A percentile compares a stretch with the other conserved stretches of the same genome.
These are phyloP conservation scores for Cossypha heuglini DNA, from an alignment of 2,797 vertebrate species.

Conservation along the genomic window DNA sequence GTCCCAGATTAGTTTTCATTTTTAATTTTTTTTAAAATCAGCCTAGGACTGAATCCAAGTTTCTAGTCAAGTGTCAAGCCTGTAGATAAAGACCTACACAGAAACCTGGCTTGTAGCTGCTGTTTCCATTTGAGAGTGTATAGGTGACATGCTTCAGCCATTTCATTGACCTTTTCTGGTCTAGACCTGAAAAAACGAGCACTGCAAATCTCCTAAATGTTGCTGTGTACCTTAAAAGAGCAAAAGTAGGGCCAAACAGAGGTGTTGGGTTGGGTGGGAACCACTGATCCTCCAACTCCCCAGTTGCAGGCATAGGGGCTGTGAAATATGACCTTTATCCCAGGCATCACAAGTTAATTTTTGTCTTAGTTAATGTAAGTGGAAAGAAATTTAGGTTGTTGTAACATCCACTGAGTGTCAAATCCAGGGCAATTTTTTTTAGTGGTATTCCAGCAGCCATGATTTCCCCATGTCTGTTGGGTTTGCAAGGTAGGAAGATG, in stretches of 20 bases:
- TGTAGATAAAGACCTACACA: background rate
- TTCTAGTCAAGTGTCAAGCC: background rate
- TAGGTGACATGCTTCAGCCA: background rate
- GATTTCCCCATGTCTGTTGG: background rate
- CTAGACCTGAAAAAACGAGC: background rate
- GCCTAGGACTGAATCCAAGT: background rate
- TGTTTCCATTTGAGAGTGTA: background rate
- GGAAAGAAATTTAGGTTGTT: background rate
- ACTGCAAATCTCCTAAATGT: background rate
- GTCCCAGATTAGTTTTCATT: background rate
- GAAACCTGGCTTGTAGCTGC: background rate
- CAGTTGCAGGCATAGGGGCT: background rate
- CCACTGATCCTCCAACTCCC: background rate
- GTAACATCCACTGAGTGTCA: background rate
- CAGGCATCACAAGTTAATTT: accelerated
- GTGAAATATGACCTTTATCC: background rate
- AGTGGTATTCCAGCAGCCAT: background rate
- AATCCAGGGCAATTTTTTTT: background rate
- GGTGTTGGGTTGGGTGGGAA: background rate
- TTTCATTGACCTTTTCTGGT: background rate
- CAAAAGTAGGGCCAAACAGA: background rate
- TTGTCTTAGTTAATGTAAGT: background rate
- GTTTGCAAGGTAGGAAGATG: background rate
- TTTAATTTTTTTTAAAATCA: background rate
- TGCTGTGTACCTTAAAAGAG: background rate